Evolutionary conservation across 2,797 vertebrate species (phyloP).

Genomic region (Phrynocephalus forsythii): DNA sequence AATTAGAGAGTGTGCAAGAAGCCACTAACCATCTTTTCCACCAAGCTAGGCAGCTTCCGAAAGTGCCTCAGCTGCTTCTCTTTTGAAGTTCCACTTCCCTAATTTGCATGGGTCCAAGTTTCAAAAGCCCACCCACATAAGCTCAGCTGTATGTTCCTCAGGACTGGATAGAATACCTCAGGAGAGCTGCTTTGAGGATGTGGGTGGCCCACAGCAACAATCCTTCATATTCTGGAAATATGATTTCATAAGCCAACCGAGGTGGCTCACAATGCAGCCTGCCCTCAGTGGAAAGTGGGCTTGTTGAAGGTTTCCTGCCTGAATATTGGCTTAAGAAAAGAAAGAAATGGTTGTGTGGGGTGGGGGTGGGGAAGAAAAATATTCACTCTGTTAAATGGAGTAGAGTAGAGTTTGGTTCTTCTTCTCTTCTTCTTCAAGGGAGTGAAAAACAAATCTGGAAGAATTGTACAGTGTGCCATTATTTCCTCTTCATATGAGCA

Average conservation of each 20-base stretch:
- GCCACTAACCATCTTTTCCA: constrained; percentile 72
- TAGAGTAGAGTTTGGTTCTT: constrained; percentile 43
- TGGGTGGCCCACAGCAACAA: constrained; percentile 68
- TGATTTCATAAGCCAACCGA: constrained; percentile 67
- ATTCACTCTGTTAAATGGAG: constrained; percentile 38
- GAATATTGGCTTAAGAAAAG: constrained; percentile 64
- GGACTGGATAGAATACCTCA: constrained; percentile 44
- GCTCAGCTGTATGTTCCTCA: constrained; percentile 50
- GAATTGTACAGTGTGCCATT: constrained; percentile 1
- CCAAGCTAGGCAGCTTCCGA: constrained; percentile 62
- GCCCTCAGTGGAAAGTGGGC: constrained; percentile 58
- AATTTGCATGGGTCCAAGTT: constrained; percentile 60
- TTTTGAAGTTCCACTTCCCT: constrained; percentile 65
- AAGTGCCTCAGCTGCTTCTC: constrained; percentile 53
- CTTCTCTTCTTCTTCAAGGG: constrained; percentile 26
- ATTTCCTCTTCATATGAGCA: constrained; percentile 36
- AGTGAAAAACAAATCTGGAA: constrained; percentile 50
- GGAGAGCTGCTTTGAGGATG: constrained; percentile 57
- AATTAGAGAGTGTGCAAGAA: constrained; percentile 56
- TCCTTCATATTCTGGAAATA: constrained; percentile 66
- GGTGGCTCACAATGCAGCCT: constrained; percentile 65
- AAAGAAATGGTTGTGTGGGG: constrained; percentile 45
- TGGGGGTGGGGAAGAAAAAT: not conserved
- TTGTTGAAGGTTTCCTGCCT: constrained; percentile 55
- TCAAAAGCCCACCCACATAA: constrained; percentile 62